Conservation (phyloP, 2,888 invertebrate species). For the Sialis lutaria region DNA sequence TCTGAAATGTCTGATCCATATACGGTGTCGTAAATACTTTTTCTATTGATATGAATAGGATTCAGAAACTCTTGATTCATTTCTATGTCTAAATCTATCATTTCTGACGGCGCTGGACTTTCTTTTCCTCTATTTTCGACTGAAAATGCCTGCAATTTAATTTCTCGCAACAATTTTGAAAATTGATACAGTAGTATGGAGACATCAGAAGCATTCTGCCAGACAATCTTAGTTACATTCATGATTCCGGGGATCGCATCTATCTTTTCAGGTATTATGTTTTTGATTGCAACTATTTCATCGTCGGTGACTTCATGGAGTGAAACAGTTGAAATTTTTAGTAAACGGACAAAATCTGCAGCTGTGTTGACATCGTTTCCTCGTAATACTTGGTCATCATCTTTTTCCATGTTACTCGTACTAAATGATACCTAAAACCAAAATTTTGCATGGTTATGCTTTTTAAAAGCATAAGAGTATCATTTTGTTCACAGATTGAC, state of each 20-base stretch:
- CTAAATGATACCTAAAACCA: too few relatives aligned
- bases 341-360: conserved; percentile 10
- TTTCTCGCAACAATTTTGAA: neutral
- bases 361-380: conserved; percentile 11
- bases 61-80: conserved; percentile 3
- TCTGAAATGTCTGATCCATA: conserved; percentile 6
- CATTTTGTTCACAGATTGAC: too few relatives aligned
- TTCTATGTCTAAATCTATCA: conserved; percentile 1
- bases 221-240: conserved; percentile 2
- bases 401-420: too few relatives aligned
- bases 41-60: conserved; percentile 1
- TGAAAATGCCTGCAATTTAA: neutral
- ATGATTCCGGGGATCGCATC: conserved; percentile 3
- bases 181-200: neutral
- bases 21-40: conserved; percentile 5
- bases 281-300: conserved; percentile 4
- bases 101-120: conserved; percentile 3
- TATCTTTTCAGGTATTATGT: conserved; percentile 4
- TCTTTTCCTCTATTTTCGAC: conserved; percentile 3
- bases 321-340: conserved; percentile 8
- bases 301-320: conserved; percentile 6
- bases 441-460: too few relatives aligned
- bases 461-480: too few relatives aligned
- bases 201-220: conserved; percentile 5
- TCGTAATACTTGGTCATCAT: conserved; percentile 10